Base-by-base conservation (phyloP, 2,113 vertebrate genomes). In the Panthera uncia region DNA sequence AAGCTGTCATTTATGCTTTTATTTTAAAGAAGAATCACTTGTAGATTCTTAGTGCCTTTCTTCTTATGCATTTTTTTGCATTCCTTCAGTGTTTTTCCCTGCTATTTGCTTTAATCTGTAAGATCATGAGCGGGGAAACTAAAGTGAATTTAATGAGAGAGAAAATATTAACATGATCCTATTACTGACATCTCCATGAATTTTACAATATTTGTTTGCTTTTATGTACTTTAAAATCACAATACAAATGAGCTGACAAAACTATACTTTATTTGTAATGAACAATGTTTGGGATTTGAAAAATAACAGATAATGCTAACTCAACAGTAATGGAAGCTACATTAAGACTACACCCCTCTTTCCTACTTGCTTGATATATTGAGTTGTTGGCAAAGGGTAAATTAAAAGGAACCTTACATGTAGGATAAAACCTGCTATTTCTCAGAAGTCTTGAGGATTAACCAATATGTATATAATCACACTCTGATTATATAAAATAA, bases 161-260 rank as follows among this genome's bases (percentile, higher is more conserved):
- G 41, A 69, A 91, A 93, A 14, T 65, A 68, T 88, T 88, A 63
- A 65, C 25, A 81, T 65, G 29, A 78, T 94, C 63, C 50, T 86
- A 48, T 55, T 90, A 55, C 36, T 90, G 89, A 45, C 27, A 69
- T 48, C 65, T 63, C 66, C 57, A 57, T 71, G 61, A 69, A 93
- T 71, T 84, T 85, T 89, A 89, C 45, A 55, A 81, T 29, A 80
- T 0, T 89, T 1, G 7, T 92, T 90, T 94, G 4, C 31, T 83
- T 71, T 92, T 79, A 65, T 80, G 31, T 55, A 82, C 36, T 86
- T 95, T 82, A 61, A 87, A 93, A 83, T 73, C 29, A 94, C 21
- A 63, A 73, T 48, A 50, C 84, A 89, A 90, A 74, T 85, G 33
- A 71, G 14, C 36, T 89, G 13, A 48, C 3, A 71, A 92, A 68